Percentiles rank a stretch among this genome's conserved stretches.
Conservation (phyloP, 2,113 vertebrate species). For the Sialia sialis region DNA sequence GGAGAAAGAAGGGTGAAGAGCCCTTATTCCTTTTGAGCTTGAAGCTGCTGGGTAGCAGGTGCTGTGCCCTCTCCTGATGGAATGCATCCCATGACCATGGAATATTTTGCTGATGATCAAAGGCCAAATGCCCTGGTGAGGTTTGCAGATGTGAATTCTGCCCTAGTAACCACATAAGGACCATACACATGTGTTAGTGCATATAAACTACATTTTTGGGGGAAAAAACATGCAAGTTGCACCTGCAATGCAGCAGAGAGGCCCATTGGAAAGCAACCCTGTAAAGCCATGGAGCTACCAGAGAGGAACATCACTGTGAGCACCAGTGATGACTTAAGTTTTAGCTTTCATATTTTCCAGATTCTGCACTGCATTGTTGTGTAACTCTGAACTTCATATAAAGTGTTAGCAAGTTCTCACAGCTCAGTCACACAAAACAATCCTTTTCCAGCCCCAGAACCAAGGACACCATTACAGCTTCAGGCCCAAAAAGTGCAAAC, state of each 20-base stretch:
- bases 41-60: background rate
- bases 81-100: background rate
- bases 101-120: background rate
- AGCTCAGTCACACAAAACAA: too few species aligned
- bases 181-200: fast-evolving
- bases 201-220: background rate
- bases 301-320: background rate
- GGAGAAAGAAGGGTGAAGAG: background rate
- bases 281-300: background rate
- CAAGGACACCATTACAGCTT: background rate
- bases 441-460: background rate
- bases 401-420: too few species aligned
- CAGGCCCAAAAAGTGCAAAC: background rate
- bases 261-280: background rate
- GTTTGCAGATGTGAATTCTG: background rate
- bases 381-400: background rate
- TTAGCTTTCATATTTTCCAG: background rate
- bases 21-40: background rate
- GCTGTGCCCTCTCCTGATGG: background rate
- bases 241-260: background rate
- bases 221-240: background rate
- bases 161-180: background rate
- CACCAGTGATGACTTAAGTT: background rate
- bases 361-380: too few species aligned
- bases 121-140: background rate